Percentiles rank a stretch among this genome's conserved stretches.
These are phyloP conservation scores for Avahi laniger DNA, from an alignment of 2,797 vertebrate genomes.

Conservation along the genomic window DNA sequence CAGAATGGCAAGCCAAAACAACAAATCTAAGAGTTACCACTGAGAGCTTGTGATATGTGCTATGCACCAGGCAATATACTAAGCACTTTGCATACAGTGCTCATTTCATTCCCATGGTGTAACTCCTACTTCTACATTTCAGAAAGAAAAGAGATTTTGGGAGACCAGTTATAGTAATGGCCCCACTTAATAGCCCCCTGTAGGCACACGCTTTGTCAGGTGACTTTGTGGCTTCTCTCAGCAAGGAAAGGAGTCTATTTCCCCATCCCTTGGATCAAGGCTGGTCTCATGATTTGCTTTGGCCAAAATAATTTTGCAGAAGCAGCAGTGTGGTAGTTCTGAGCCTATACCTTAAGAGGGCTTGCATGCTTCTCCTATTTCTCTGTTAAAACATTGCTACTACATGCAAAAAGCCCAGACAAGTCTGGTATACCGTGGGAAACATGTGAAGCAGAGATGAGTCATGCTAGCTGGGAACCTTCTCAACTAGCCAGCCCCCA, in stretches of 20 bases:
- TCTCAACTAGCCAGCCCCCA: not conserved
- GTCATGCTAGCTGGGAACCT: not conserved
- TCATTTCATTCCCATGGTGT: not conserved
- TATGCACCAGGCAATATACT: not conserved
- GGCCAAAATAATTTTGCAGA: not conserved
- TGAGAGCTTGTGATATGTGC: not conserved
- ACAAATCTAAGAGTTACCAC: not conserved
- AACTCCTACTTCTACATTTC: not conserved
- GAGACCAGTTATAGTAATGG: not conserved
- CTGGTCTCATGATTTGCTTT: not conserved
- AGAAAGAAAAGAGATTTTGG: not conserved
- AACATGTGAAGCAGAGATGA: not conserved
- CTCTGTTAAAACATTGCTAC: not conserved
- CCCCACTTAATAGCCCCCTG: not conserved
- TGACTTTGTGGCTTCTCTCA: not conserved
- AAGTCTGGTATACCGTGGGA: not conserved
- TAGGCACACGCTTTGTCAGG: not conserved
- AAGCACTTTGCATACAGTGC: not conserved
- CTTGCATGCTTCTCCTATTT: not conserved
- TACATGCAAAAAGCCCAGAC: not conserved
- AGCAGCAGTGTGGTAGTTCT: not conserved
- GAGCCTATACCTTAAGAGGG: not conserved
- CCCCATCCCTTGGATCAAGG: not conserved
- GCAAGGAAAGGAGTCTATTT: not conserved
- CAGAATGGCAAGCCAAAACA: not conserved